These are phyloP conservation scores for Porites lutea DNA, from an alignment of 64 coral and sea anemone genomes.

Conservation along the genomic window DNA sequence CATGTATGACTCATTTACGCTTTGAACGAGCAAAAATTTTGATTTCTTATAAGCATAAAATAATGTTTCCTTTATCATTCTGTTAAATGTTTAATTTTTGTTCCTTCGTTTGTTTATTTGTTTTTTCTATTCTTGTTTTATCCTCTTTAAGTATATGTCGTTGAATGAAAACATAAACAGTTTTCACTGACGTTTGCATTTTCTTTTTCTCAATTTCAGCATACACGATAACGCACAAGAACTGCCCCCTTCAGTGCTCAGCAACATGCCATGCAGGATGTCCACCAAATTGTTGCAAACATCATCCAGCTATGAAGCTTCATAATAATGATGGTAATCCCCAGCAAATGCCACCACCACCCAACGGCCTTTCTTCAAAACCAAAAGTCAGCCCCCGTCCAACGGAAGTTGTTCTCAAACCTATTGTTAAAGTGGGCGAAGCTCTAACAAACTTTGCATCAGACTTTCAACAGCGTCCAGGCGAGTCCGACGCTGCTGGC, in stretches of 20 bases:
- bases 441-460: conserved; percentile 18
- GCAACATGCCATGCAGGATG: conserved; percentile 58
- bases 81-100: too few species aligned
- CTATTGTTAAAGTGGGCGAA: neutral
- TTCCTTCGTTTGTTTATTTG: too few species aligned
- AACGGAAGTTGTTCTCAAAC: conserved; percentile 51
- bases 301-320: conserved; percentile 39
- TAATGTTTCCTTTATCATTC: too few species aligned
- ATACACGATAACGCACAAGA: conserved; percentile 68
- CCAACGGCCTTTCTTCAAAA: neutral
- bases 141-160: too few species aligned
- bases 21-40: too few species aligned
- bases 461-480: conserved; percentile 21
- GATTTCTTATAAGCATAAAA: too few species aligned
- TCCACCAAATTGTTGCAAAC: conserved; percentile 82
- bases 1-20: too few species aligned
- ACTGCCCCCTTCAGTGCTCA: conserved; percentile 57
- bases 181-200: neutral
- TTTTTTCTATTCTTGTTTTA: too few species aligned
- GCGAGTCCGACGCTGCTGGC: neutral
- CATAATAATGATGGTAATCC: conserved; percentile 20
- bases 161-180: too few species aligned
- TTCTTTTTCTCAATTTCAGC: conserved; percentile 26
- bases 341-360: conserved; percentile 23
- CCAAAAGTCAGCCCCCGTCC: conserved; percentile 18